Percentiles rank a stretch among this genome's conserved stretches.
These are phyloP conservation scores for Hystrix brachyura DNA, from an alignment of 2,113 vertebrate species.

Conservation along the genomic window DNA sequence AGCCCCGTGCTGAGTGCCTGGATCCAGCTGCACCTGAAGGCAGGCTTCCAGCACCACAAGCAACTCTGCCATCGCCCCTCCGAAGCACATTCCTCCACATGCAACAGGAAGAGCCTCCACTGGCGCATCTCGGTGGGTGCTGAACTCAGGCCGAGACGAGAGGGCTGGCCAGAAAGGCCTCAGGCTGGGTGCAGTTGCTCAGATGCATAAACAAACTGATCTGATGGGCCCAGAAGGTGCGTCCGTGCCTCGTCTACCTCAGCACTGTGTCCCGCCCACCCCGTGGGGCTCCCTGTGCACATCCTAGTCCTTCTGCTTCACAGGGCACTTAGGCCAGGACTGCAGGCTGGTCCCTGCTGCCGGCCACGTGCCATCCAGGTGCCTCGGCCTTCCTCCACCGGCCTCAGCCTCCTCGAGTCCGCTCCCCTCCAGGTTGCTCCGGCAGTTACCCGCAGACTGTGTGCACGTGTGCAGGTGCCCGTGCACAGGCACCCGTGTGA, in stretches of 20 bases:
- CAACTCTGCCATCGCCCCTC: neutral
- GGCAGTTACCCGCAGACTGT: neutral
- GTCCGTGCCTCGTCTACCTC: neutral
- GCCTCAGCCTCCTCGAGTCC: neutral
- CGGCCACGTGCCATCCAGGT: neutral
- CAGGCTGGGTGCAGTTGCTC: neutral
- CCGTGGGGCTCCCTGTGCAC: neutral
- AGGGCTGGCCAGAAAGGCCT: neutral
- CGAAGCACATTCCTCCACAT: neutral
- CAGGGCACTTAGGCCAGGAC: neutral
- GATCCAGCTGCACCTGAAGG: accelerated
- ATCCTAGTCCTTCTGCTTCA: neutral
- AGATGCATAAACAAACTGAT: neutral
- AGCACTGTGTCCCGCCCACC: neutral
- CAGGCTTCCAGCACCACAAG: neutral
- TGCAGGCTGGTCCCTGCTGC: neutral
- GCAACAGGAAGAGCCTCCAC: neutral
- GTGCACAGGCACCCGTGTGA: neutral
- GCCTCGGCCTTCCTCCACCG: neutral
- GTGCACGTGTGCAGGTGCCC: neutral
- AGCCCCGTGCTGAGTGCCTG: no score
- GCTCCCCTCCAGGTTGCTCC: neutral
- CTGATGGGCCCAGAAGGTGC: neutral
- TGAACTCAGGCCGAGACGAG: neutral
- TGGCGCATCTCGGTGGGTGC: neutral